Percentiles rank a stretch among this genome's conserved stretches.
Evolutionary conservation across 2,797 vertebrate genomes (phyloP).

Genomic region (Microchirus variegatus): DNA sequence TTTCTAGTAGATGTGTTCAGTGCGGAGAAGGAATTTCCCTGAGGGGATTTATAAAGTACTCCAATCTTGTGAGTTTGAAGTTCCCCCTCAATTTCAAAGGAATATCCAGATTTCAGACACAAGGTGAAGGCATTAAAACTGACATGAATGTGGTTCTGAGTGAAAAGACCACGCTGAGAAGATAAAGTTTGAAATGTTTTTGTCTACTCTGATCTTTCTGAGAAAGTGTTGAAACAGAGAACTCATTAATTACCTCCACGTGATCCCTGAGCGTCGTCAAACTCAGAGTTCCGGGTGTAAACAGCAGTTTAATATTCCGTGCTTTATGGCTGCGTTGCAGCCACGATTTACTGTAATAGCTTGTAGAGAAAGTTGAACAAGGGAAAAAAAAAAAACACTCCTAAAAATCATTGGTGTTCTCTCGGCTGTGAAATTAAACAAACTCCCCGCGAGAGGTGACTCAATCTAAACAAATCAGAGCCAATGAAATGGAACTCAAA

Average conservation of each 20-base stretch:
- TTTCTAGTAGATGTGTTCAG: too few relatives aligned
- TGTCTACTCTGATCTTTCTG: background rate
- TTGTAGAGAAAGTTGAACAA: constrained; percentile 74
- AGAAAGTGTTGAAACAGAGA: constrained; percentile 27
- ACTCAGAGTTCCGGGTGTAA: constrained; percentile 52
- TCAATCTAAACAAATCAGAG: constrained; percentile 79
- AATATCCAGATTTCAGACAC: too few relatives aligned
- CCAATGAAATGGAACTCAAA: constrained; percentile 75
- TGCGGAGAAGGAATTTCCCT: too few relatives aligned
- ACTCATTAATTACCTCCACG: constrained; percentile 43
- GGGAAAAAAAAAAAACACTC: constrained; percentile 69
- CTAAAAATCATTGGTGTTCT: constrained; percentile 74
- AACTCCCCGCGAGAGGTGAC: constrained; percentile 75
- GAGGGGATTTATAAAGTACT: too few relatives aligned
- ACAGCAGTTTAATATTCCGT: constrained; percentile 64
- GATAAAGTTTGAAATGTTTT: too few relatives aligned
- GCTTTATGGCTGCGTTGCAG: constrained; percentile 60
- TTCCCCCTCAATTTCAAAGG: too few relatives aligned
- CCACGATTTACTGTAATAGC: constrained; percentile 73
- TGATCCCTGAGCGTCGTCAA: constrained; percentile 52
- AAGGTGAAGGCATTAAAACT: too few relatives aligned
- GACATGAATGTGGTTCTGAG: too few relatives aligned
- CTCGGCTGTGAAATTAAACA: constrained; percentile 82
- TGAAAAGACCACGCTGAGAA: too few relatives aligned
- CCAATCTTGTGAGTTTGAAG: too few relatives aligned